Evolutionary conservation across 2,888 invertebrate species (phyloP).

Genomic region (Spilosoma lubricipeda): DNA sequence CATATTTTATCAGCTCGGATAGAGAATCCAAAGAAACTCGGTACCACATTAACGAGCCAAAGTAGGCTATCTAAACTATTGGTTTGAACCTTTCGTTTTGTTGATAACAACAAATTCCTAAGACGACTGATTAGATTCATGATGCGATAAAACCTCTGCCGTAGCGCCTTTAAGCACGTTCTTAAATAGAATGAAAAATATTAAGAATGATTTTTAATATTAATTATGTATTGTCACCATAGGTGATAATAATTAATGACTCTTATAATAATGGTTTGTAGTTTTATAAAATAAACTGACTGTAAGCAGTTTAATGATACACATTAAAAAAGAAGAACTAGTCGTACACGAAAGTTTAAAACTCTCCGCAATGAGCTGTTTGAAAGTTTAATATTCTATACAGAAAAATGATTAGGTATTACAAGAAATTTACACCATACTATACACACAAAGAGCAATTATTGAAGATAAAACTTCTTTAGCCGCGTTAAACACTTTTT

Average conservation of each 20-base stretch:
- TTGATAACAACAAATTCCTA: conserved; percentile 32
- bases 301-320: neutral
- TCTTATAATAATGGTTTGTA: neutral
- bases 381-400: neutral
- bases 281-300: neutral
- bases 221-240: neutral
- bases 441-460: too few species aligned
- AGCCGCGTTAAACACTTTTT: too few species aligned
- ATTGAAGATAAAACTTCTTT: too few species aligned
- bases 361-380: neutral
- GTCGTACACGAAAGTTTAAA: neutral
- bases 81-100: conserved; percentile 49
- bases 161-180: neutral
- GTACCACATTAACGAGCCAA: conserved; percentile 65
- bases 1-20: conserved; percentile 55
- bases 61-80: conserved; percentile 63
- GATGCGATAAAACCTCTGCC: neutral
- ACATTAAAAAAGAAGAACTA: neutral
- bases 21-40: conserved; percentile 64
- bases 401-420: too few species aligned
- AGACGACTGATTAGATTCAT: conserved; percentile 43
- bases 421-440: too few species aligned
- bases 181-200: neutral
- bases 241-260: neutral
- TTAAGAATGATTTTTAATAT: too few species aligned